Evolutionary conservation across 2,113 vertebrate genomes (phyloP).

Genomic region (Dissostichus mawsoni): DNA sequence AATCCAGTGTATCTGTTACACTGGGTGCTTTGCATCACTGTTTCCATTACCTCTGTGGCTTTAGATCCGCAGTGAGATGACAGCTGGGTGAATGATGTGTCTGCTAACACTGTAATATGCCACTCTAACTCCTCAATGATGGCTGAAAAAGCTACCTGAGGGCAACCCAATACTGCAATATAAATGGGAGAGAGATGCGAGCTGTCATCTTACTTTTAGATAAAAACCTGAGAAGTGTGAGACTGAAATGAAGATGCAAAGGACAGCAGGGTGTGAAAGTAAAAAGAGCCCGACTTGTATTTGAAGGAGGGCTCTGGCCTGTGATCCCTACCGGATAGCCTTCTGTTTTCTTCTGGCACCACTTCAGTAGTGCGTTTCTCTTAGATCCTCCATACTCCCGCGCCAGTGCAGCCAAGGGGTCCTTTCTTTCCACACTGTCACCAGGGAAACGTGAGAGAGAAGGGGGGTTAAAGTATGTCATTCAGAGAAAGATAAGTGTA

Average conservation of each 20-base stretch:
- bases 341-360: slow-evolving; percentile 99
- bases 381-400: slow-evolving; percentile 97
- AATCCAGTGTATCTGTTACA: slow-evolving; percentile 33
- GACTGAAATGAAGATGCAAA: slow-evolving; percentile 26
- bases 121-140: slow-evolving; percentile 18
- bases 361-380: slow-evolving; percentile 96
- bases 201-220: slow-evolving; percentile 38
- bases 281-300: slow-evolving; percentile 17
- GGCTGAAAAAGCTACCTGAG: slow-evolving; percentile 2
- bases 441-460: slow-evolving; percentile 68
- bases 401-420: slow-evolving; percentile 94
- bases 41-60: slow-evolving; percentile 52
- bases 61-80: slow-evolving; percentile 38
- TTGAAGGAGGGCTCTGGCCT: slow-evolving; percentile 63
- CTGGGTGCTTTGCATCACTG: slow-evolving; percentile 23
- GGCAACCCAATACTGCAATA: slow-evolving; percentile 9
- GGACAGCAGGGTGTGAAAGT: slow-evolving; percentile 47
- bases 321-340: slow-evolving; percentile 92
- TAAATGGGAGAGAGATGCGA: background rate
- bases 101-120: slow-evolving; percentile 28
- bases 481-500: too few species aligned
- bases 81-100: slow-evolving; percentile 32
- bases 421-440: slow-evolving; percentile 95
- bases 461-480: too few species aligned
- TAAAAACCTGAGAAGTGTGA: slow-evolving; percentile 20